phyloP scores from a whole-genome alignment of 2,797 vertebrate genomes.

The Enteromius unitaeniatus region DNA sequence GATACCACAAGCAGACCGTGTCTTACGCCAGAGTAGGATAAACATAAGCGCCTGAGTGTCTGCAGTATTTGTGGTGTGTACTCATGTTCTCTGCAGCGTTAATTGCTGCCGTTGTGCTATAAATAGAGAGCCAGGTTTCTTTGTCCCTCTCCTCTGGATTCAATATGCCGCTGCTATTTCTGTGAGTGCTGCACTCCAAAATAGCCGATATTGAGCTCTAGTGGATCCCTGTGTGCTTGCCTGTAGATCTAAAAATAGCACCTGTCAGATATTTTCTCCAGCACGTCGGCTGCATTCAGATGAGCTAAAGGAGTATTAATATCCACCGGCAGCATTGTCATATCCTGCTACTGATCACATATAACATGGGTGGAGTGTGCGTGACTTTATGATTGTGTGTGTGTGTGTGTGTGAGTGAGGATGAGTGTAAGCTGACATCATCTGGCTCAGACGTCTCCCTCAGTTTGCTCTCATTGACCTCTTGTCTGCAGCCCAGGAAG shows the following conservation, averaged over 20 bases:
- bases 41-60: slow-evolving; percentile 33
- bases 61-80: slow-evolving; percentile 40
- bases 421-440: slow-evolving; percentile 24
- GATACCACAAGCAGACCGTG: slow-evolving; percentile 19
- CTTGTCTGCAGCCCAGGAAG: slow-evolving; percentile 17
- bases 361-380: slow-evolving; percentile 61
- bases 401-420: slow-evolving; percentile 1
- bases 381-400: slow-evolving; percentile 20
- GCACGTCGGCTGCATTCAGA: slow-evolving; percentile 67
- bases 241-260: slow-evolving; percentile 80
- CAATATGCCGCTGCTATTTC: slow-evolving; percentile 60
- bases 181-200: slow-evolving; percentile 67
- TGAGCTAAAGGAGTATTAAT: slow-evolving; percentile 75
- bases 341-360: slow-evolving; percentile 43
- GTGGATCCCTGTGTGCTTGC: slow-evolving; percentile 75
- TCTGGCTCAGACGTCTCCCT: slow-evolving; percentile 25
- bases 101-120: slow-evolving; percentile 58
- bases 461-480: slow-evolving; percentile 27
- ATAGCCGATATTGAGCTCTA: slow-evolving; percentile 71
- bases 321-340: slow-evolving; percentile 74
- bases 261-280: slow-evolving; percentile 80
- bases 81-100: slow-evolving; percentile 58
- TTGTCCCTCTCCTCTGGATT: slow-evolving; percentile 57
- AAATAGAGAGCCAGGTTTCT: slow-evolving; percentile 63
- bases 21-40: slow-evolving; percentile 22